Base-by-base conservation (phyloP, 1,140 invertebrate genomes). In the Drosophila kikkawai region DNA sequence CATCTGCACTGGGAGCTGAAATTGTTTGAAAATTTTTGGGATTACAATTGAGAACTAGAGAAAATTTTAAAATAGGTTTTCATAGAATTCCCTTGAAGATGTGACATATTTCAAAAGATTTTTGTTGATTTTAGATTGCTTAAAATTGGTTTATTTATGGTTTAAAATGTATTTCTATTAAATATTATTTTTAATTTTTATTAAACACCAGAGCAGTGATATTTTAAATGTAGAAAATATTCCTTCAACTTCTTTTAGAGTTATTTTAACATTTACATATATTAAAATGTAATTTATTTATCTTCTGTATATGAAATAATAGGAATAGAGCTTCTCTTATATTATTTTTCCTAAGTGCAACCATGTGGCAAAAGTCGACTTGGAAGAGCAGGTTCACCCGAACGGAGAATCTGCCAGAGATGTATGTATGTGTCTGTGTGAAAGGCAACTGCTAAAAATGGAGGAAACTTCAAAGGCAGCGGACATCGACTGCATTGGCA, bases 401-500 rank as follows among this genome's bases (percentile, higher is more conserved):
- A 60, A 19, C 4, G 17, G 15, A 59, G 41, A 37, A 59, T 58
- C 48, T 32, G 47, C n/a, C 39, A 42, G 29, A 69, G 60, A 37
- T 47, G 37, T 8, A 26, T 41, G 15, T 15, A 3, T 44, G 15
- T 29, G 22, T 11, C 26, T 32, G 29, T 50, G 48, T 51, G 36
- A 58, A 42, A 42, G 66, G 34, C 44, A 71, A 50, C 15, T 22
- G 36, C 61, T 50, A 48, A 53, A 59, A 73, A 51, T 15, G 26
- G 32, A 26, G 42, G 64, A 45, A 68, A 48, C 50, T 55, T 39
- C 42, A 73, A 39, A 39, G 44, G 37, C 39, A 57, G 26, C 42
- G 58, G 50, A 51, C 60, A 70, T 53, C 74, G 77, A 57, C 47
- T 66, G 51, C 45, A 67, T 67, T 44, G 70, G 48, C 26, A 70